phyloP scores from a whole-genome alignment of 2,888 invertebrate species.

The Campaea margaritaria region DNA sequence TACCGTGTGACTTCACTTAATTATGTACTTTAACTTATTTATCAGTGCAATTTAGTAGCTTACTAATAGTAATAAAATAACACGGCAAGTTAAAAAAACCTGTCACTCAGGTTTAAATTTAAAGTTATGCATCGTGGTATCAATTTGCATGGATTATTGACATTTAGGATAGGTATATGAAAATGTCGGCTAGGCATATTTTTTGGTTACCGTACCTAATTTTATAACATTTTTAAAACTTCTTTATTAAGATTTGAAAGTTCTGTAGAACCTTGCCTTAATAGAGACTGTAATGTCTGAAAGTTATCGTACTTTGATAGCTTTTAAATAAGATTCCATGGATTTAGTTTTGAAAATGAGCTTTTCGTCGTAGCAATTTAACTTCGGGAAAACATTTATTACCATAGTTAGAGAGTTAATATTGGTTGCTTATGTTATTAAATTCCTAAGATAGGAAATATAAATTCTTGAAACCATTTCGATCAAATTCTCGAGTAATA shows the following conservation, averaged over 20 bases:
- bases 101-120: too few relatives aligned
- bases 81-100: not conserved
- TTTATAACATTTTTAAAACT: too few relatives aligned
- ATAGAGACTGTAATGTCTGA: not conserved
- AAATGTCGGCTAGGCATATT: not conserved
- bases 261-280: too few relatives aligned
- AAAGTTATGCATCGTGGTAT: too few relatives aligned
- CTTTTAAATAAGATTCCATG: slow-evolving; percentile 10
- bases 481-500: not conserved
- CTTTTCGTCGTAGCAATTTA: slow-evolving; percentile 16
- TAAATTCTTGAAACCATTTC: slow-evolving; percentile 19
- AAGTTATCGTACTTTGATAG: slow-evolving; percentile 5
- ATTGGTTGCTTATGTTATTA: slow-evolving; percentile 16
- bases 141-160: too few relatives aligned
- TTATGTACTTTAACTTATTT: not conserved
- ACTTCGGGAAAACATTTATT: slow-evolving; percentile 25
- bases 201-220: too few relatives aligned
- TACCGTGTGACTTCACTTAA: not conserved
- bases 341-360: slow-evolving; percentile 8
- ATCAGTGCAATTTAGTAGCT: not conserved
- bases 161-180: not conserved
- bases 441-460: slow-evolving; percentile 20
- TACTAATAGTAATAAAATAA: not conserved
- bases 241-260: too few relatives aligned
- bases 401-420: slow-evolving; percentile 11